phyloP scores from a whole-genome alignment of 2,888 invertebrate genomes.

The Halictus ligatus region DNA sequence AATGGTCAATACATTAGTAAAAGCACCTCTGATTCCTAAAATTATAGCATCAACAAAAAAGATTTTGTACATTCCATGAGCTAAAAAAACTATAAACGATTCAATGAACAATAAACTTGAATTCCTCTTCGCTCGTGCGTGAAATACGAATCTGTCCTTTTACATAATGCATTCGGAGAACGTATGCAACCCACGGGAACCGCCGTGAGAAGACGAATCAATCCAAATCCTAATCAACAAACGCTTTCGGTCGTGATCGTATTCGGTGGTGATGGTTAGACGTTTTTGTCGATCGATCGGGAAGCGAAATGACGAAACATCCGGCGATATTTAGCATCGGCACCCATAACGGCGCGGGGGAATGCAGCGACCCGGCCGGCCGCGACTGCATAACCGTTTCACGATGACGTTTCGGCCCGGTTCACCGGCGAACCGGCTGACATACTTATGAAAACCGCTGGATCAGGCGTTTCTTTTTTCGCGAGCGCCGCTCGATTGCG shows the following conservation, averaged over 20 bases:
- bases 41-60: no score
- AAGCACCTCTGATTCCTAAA: no score
- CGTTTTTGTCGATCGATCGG: not conserved
- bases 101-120: not conserved
- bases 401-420: conserved; percentile 35
- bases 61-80: no score
- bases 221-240: no score
- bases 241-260: not conserved
- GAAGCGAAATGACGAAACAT: not conserved
- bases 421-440: conserved; percentile 44
- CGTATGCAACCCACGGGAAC: no score
- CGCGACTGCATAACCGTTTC: conserved; percentile 37
- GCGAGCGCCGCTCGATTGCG: conserved; percentile 19
- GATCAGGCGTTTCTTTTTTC: conserved; percentile 53
- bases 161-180: no score
- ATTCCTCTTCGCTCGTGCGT: not conserved
- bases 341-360: not conserved
- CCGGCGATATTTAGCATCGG: not conserved
- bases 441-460: conserved; percentile 59
- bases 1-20: no score
- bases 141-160: not conserved
- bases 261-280: not conserved
- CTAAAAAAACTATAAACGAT: no score
- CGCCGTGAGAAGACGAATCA: no score
- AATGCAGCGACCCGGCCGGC: not conserved